These are phyloP conservation scores for Chionis minor DNA, from an alignment of 2,113 vertebrate species.

Conservation along the genomic window DNA sequence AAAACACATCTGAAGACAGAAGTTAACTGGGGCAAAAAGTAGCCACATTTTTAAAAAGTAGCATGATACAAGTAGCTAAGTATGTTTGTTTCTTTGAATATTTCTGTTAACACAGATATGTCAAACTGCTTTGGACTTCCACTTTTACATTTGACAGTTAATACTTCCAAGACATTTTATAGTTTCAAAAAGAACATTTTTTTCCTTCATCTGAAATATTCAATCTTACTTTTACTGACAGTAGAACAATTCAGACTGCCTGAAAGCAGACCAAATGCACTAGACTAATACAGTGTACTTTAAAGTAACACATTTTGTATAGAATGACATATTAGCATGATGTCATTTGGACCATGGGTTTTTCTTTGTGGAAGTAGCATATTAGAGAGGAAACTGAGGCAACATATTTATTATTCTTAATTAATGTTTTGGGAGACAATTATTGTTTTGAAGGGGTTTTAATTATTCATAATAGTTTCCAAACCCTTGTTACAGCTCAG, in stretches of 20 bases:
- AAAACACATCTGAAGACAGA: not conserved
- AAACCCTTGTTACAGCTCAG: not conserved
- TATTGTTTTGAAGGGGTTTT: not conserved
- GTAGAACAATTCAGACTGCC: not conserved
- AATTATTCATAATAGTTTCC: not conserved
- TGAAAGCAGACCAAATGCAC: not conserved
- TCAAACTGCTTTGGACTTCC: not conserved
- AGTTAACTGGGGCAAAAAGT: not conserved
- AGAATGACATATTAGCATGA: not conserved
- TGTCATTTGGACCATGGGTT: not conserved
- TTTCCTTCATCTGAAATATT: not conserved
- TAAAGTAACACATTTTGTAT: not conserved
- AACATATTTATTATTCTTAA: conserved; percentile 40
- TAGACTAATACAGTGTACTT: not conserved
- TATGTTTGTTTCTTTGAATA: not conserved
- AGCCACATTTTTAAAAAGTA: not conserved
- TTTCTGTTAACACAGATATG: not conserved
- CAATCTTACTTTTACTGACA: not conserved
- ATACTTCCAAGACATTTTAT: not conserved
- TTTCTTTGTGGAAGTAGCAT: not conserved
- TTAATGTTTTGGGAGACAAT: conserved; percentile 1
- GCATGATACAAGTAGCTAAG: not conserved
- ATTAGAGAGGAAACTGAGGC: not conserved
- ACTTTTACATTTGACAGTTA: not conserved
- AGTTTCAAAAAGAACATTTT: not conserved